These are phyloP conservation scores for Progne subis DNA, from an alignment of 2,113 vertebrate genomes.

Conservation along the genomic window DNA sequence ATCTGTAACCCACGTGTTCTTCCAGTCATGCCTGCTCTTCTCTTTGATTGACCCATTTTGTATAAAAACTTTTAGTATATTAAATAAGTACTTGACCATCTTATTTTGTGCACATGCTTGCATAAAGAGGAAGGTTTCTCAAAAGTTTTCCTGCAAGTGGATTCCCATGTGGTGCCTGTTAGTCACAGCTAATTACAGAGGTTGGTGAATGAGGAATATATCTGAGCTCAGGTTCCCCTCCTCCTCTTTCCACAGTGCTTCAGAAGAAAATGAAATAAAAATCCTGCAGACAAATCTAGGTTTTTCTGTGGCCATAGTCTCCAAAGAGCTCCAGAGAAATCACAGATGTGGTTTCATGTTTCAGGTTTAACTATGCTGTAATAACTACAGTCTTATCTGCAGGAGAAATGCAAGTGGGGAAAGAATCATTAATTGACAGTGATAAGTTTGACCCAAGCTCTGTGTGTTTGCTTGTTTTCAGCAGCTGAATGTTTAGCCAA, in stretches of 20 bases:
- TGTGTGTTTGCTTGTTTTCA: background rate
- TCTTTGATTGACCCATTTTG: background rate
- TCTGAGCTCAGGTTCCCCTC: constrained; percentile 38
- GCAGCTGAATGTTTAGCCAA: background rate
- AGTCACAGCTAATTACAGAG: constrained; percentile 76
- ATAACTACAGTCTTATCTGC: constrained; percentile 48
- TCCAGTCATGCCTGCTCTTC: background rate
- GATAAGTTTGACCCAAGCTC: background rate
- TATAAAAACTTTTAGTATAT: background rate
- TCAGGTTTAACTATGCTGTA: constrained; percentile 59
- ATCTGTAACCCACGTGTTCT: background rate
- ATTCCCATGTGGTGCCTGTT: constrained; percentile 70
- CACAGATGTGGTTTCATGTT: constrained; percentile 66
- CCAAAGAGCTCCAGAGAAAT: constrained; percentile 52
- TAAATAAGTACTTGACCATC: background rate
- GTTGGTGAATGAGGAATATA: constrained; percentile 37
- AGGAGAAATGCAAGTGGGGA: constrained; percentile 37
- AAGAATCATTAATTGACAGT: constrained; percentile 54
- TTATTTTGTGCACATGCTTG: background rate
- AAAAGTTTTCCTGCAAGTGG: constrained; percentile 53
- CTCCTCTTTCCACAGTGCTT: constrained; percentile 1
- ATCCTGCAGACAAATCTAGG: constrained; percentile 44
- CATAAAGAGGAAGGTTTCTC: constrained; percentile 15
- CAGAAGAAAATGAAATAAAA: constrained; percentile 64
- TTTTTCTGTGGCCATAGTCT: constrained; percentile 33